These are phyloP conservation scores for Thamnophis elegans DNA, from an alignment of 2,797 vertebrate genomes.

Conservation along the genomic window DNA sequence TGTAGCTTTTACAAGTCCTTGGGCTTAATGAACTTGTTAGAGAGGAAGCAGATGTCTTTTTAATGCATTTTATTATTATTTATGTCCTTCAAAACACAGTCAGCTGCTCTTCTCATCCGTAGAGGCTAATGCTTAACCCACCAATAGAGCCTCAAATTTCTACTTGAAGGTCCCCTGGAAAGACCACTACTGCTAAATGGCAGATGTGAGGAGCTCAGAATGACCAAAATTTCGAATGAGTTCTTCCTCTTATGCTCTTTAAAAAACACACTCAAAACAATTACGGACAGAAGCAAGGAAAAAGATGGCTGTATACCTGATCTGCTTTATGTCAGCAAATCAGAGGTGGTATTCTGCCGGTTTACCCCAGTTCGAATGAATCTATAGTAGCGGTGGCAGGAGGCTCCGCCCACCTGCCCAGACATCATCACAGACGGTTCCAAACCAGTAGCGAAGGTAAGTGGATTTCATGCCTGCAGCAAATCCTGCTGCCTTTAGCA, in stretches of 20 bases:
- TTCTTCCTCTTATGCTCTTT: background rate
- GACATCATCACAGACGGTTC: no score
- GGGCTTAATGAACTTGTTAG: background rate
- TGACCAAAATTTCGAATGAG: background rate
- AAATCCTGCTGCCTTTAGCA: constrained; percentile 39
- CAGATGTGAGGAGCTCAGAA: background rate
- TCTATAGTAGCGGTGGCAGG: no score
- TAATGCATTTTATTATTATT: background rate
- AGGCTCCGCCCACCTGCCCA: no score
- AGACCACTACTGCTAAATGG: background rate
- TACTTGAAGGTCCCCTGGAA: background rate
- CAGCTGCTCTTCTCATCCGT: background rate
- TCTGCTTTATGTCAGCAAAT: constrained; percentile 53
- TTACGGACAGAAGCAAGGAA: background rate
- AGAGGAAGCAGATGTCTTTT: background rate
- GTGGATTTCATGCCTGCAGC: no score
- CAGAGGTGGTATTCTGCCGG: no score
- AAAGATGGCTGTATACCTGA: constrained; percentile 33
- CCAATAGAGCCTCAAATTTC: background rate
- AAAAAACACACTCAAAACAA: background rate
- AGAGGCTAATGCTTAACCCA: no score
- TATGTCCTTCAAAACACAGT: background rate
- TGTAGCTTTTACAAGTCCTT: background rate
- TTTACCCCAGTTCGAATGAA: no score
- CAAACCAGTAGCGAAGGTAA: no score